Base-by-base conservation (phyloP, 1,140 invertebrate genomes). In the Drosophila subobscura region DNA sequence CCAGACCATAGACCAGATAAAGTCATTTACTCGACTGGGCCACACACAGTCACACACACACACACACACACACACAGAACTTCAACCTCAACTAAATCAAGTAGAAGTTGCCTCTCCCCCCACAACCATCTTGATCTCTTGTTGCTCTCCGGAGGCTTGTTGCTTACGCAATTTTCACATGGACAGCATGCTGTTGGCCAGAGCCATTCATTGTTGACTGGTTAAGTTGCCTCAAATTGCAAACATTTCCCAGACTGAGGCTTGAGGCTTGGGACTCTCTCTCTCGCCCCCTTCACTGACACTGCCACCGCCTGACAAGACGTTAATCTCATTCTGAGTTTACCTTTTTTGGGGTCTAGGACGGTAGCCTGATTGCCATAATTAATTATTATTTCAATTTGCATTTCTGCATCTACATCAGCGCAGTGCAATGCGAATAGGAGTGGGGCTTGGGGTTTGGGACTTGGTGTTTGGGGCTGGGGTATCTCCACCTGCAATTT, bases 351-450 rank as follows among this genome's bases (percentile, higher is more conserved):
- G 73, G 83, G 83, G 81, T 86, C 81, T 86, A 88, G 81, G 81
- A 81, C 77, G 81, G 77, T 59, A 88, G 73, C 67, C 63, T 73
- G 80, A 77, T 83, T 76, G 76, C 81, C 85, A 88, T 86, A 86
- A 86, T 86, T 86, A 86, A 86, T 86, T 88, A 88, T 80, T 79
- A 88, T 86, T 86, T 86, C 81, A 86, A 86, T 86, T 86, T 86
- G 81, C 81, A 86, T 86, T 73, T 81, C 68, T 37, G 33, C 33
- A 37, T 37, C 33, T 37, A 37, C 33, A 37, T 37, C 70, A 25
- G 16, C n/a, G 16, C n/a, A 22, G 50, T 16, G 8, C 45, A 40
- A 20, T 20, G 16, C 0, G 16, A 20, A 1, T 20, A 1, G 6
- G 5, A 12, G 25, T 27, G 8, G 25, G 12, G 46, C 23, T 10